Evolutionary conservation across 2,888 invertebrate genomes (phyloP), one percentile per base, ranked within the genome.

Genomic region (Hartigia nigra): DNA sequence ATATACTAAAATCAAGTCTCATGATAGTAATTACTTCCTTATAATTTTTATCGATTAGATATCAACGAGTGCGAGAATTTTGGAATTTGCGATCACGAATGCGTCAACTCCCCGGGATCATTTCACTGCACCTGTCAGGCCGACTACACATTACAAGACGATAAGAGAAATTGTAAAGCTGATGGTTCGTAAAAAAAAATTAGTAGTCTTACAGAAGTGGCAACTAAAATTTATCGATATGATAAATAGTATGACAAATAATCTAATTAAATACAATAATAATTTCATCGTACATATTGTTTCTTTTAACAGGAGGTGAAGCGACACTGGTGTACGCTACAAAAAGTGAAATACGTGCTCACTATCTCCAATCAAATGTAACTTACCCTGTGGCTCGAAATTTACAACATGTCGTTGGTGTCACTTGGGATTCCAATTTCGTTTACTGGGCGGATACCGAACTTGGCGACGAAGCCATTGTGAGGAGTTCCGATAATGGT

Each of bases 371-470:
- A 70, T 93, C 94, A 0, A 91, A 93, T 72, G 84, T 93, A 2
- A 92, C 93, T 90, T 88, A 92, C 89, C 76, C 92, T 78, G 89
- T 95, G 1, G 93, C 93, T 0, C 90, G 88, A 55, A 92, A 94
- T 81, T 88, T 94, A 36, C 93, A 93, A 70, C 94, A 94, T 82
- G 94, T 93, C 1, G 94, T 95, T 11, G 96, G 96, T 1, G 94
- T 97, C 0, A 92, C 95, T 0, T 95, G 93, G 84, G 96, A 97
- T 87, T 95, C 95, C 0, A 92, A 92, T 3, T 92, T 94, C 83
- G 90, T 97, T 37, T 97, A 96, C 89, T 97, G 97, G 97, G 95
- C 96, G 5, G 95, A 96, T 85, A 94, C 95, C 1, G 93, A 94
- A 2, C 90, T 94, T 5, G 95, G 95, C 3, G 94, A 94, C n/a